Evolutionary conservation across 2,113 vertebrate genomes (phyloP).

Genomic region (Heterocephalus glaber): DNA sequence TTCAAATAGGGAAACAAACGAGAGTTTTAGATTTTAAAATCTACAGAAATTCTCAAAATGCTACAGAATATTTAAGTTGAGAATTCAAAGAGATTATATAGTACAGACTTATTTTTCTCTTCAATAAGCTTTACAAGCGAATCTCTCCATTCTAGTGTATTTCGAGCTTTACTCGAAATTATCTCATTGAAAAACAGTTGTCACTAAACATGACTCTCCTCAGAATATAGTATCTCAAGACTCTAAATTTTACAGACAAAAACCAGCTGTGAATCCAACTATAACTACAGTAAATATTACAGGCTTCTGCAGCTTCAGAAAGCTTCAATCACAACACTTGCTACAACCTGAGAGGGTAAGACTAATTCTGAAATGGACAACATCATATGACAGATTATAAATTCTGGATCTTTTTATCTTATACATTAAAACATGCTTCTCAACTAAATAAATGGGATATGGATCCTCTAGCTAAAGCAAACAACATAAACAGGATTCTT

Average conservation of each 20-base stretch:
- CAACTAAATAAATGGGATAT: constrained; percentile 6
- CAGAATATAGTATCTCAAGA: background rate
- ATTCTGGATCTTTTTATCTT: background rate
- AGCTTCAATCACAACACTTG: constrained; percentile 42
- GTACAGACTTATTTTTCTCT: background rate
- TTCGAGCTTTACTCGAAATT: background rate
- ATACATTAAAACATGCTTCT: constrained; percentile 21
- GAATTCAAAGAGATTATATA: background rate
- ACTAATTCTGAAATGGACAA: constrained; percentile 36
- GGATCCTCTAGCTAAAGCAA: constrained; percentile 3
- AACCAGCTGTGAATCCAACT: constrained; percentile 44
- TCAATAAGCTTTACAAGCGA: background rate
- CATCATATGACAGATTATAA: constrained; percentile 17
- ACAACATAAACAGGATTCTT: background rate
- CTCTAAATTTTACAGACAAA: constrained; percentile 45
- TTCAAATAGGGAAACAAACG: background rate
- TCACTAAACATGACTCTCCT: background rate
- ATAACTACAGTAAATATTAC: constrained; percentile 31
- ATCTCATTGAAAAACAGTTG: background rate
- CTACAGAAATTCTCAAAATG: background rate
- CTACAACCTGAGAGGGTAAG: constrained; percentile 4
- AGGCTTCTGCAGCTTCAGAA: constrained; percentile 21
- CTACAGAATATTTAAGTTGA: background rate
- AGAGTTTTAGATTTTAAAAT: background rate
- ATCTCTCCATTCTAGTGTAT: background rate